Evolutionary conservation across 2,797 vertebrate species (phyloP), one percentile per base, ranked within the genome.

Genomic region (Anomalospiza imberbis): DNA sequence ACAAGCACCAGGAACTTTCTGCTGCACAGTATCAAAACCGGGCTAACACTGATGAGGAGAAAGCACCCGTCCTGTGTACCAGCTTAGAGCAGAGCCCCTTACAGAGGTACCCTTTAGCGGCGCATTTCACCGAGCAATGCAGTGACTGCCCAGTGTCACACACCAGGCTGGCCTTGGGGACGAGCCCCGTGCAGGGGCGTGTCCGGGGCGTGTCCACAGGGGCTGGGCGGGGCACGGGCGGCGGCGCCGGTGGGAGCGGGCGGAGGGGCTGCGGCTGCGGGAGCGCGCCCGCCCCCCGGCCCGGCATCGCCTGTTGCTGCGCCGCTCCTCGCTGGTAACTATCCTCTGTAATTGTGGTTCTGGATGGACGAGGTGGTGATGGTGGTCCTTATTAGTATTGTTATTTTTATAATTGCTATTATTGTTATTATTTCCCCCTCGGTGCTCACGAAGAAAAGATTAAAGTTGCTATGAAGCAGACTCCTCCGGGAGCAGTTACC

Each of bases 91-190:
- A 54, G 24, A 77, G 6, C 31, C 44, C 38, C 19, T 19, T 1
- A 26, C 28, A 40, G 60, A 25, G 6, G 8, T 1, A 31, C 8
- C 24, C 26, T 55, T 21, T 2, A 32, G 15, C 58, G 21, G 13
- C 0, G 1, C 1, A 1, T 4, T n/a, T 24, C 40, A 4, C 31
- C 9, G 50, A 63, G 58, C 65, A 7, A 4, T 0, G 42, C 13
- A 3, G 5, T 0, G n/a, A 7, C 63, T 0, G 48, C 28, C n/a
- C 36, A 1, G 12, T 0, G 21, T 0, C 47, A 6, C 28, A 7
- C 22, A 3, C 25, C 31, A 0, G 40, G 26, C 61, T 1, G 68
- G 7, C 31, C 42, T 0, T 1, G 34, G 31, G n/a, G 26, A 10
- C 47, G 2, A 0, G 31, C 9, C 62, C 65, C 6, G 6, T 3